Evolutionary conservation across 2,113 vertebrate genomes (phyloP), one percentile per base, ranked within the genome.

Genomic region (Empidonax alnorum): DNA sequence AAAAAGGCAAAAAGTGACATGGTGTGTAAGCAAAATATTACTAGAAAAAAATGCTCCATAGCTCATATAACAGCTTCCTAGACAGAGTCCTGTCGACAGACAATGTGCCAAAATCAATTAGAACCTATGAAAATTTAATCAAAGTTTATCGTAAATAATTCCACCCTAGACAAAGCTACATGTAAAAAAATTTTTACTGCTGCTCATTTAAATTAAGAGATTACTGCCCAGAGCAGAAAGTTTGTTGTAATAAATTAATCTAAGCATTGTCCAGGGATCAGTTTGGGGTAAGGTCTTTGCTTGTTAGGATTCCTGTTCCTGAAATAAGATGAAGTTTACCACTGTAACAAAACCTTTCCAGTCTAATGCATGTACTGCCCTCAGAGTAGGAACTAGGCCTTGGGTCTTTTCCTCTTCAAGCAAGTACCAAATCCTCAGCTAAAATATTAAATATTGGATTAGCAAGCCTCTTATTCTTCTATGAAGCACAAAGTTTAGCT

Each of bases 101-200:
- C 86, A 84, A 74, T 50, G 61, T 74, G 61, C 56, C 83, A 90
- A 53, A 96, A 92, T 87, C 72, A 86, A 21, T 86, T 79, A 83
- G 35, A 44, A 84, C 14, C 31, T 41, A 84, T 90, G 61, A 94
- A 86, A 94, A 84, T 68, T 93, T 94, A 62, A 96, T 86, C 59
- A 83, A 95, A 80, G 58, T 86, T 88, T 89, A 80, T 81, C 42
- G 35, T 67, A 77, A 96, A 86, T 92, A 94, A 86, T 90, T 89
- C 61, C 37, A 89, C 30, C 30, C 47, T 71, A 63, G 59, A 81
- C 47, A 86, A 93, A 93, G 59, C 23, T 71, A 52, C 50, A 77
- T 90, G 92, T 95, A 68, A 78, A 93, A 90, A 56, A 12, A 47
- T 53, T 93, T 89, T 92, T 49, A 81, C 44, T 90, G 35, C 80